Percentiles rank a stretch among this genome's conserved stretches.
phyloP scores from a whole-genome alignment of 2,888 invertebrate genomes.

The Diloba caeruleocephala region DNA sequence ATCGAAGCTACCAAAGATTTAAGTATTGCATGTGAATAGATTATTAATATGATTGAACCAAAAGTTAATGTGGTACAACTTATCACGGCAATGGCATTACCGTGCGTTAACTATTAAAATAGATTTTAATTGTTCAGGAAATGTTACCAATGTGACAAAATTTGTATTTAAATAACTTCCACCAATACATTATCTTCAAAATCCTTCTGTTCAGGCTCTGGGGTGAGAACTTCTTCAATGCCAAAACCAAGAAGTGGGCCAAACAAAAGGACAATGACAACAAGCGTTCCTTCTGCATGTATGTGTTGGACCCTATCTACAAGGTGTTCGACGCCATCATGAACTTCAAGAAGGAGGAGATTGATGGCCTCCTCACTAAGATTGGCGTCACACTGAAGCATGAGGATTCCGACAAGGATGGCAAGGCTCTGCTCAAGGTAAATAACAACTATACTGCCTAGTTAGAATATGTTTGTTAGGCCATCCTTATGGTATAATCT shows the following conservation, averaged over 20 bases:
- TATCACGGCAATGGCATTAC: too few relatives aligned
- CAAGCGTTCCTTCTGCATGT: conserved; percentile 99
- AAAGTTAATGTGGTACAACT: too few relatives aligned
- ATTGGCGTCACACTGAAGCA: conserved; percentile 97
- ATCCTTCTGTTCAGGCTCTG: conserved; percentile 90
- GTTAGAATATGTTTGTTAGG: too few relatives aligned
- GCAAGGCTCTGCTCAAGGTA: conserved; percentile 98
- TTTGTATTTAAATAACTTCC: neutral
- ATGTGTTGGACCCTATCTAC: conserved; percentile 99
- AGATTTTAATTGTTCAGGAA: too few relatives aligned
- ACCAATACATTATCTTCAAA: neutral
- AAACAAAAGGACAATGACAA: conserved; percentile 97
- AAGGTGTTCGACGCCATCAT: conserved; percentile 95
- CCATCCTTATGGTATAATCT: too few relatives aligned
- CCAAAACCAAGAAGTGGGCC: conserved; percentile 99
- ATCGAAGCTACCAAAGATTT: too few relatives aligned
- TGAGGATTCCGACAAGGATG: conserved; percentile 99
- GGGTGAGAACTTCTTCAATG: conserved; percentile 99
- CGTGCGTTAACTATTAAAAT: too few relatives aligned
- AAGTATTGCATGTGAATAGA: too few relatives aligned
- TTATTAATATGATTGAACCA: too few relatives aligned
- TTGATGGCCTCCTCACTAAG: conserved; percentile 95
- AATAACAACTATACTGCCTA: neutral
- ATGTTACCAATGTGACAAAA: too few relatives aligned
- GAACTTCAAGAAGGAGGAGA: conserved; percentile 98